Evolutionary conservation across 2,888 invertebrate genomes (phyloP).

Genomic region (Drosophila eohydei): DNA sequence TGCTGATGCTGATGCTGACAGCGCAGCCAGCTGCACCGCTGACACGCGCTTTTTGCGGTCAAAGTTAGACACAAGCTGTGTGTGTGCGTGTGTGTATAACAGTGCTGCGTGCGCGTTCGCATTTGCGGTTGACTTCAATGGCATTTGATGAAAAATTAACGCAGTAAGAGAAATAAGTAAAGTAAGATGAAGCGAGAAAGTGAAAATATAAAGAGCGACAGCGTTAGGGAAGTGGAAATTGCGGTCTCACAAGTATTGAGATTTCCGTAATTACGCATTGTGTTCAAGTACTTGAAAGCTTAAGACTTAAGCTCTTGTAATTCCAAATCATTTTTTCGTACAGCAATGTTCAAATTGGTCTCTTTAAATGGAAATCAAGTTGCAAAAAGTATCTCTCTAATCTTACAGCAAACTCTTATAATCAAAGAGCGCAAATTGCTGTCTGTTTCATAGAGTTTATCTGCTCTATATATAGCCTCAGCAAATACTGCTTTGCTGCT

Average conservation of each 20-base stretch:
- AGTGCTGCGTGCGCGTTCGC: constrained; percentile 20
- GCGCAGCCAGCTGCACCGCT: constrained; percentile 30
- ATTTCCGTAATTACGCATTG: not conserved
- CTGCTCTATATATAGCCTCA: not conserved
- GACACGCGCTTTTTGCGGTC: constrained; percentile 74
- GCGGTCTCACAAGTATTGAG: constrained; percentile 3
- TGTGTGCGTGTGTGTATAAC: constrained; percentile 11
- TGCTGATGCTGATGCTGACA: constrained; percentile 37
- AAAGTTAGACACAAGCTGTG: constrained; percentile 41
- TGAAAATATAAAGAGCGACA: not conserved
- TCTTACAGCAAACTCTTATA: not conserved
- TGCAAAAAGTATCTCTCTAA: not conserved
- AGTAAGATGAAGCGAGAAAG: constrained; percentile 10
- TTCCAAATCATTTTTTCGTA: not conserved
- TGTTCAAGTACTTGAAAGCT: constrained; percentile 3
- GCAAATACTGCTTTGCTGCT: constrained; percentile 3
- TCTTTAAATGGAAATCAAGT: not conserved
- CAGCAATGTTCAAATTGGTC: not conserved
- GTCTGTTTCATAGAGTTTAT: not conserved
- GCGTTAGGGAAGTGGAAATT: not conserved
- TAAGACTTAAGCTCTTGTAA: not conserved
- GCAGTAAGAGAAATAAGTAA: constrained; percentile 17
- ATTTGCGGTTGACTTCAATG: constrained; percentile 63
- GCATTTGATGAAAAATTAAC: constrained; percentile 58
- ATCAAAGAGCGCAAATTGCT: not conserved